Base-by-base conservation (phyloP, 2,888 invertebrate species). In the Pandemis corylana region DNA sequence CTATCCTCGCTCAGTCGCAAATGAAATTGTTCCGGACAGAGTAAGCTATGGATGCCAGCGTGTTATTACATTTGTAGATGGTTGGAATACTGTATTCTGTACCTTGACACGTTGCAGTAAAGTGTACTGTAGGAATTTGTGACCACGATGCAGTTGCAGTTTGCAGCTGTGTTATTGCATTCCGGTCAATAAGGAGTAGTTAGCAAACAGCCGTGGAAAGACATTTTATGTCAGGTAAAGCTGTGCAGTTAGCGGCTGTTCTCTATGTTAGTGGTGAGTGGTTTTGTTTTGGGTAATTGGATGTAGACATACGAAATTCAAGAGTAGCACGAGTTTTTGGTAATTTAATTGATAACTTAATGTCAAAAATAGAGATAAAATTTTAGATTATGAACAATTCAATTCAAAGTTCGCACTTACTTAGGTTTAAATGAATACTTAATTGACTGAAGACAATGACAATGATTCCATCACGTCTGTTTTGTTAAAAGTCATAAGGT, bases 11-110 rank as follows among this genome's bases (percentile, higher is more conserved):
- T 90, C 94, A 93, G 91, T 93, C 91, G 93, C 94, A 94, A 94
- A 94, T 93, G 94, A 94, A 94, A 94, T 94, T 94, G 94, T 94
- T 94, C 93, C 92, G 92, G 91, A 91, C 89, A 90, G 90, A 91
- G 89, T 92, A 87, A 90, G 91, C 89, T 90, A 89, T 88, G 90
- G 90, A 90, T 90, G 89, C 91, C 92, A 87, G 88, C 88, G 85
- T 89, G 86, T 87, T 89, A 88, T 89, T 92, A 88, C 92, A 87
- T 87, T 87, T 85, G 86, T 84, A 82, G 81, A 80, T 80, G 79
- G 81, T 77, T 49, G 79, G 79, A 80, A 82, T 81, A 79, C 28
- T 62, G 65, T 12, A 70, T 70, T 76, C 49, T 76, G 66, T 53
- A 46, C 76, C 53, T 51, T 76, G 53, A 41, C 36, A 42, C 67